Conservation (phyloP, 1,140 invertebrate species). For the Cecropterus lyciades region DNA sequence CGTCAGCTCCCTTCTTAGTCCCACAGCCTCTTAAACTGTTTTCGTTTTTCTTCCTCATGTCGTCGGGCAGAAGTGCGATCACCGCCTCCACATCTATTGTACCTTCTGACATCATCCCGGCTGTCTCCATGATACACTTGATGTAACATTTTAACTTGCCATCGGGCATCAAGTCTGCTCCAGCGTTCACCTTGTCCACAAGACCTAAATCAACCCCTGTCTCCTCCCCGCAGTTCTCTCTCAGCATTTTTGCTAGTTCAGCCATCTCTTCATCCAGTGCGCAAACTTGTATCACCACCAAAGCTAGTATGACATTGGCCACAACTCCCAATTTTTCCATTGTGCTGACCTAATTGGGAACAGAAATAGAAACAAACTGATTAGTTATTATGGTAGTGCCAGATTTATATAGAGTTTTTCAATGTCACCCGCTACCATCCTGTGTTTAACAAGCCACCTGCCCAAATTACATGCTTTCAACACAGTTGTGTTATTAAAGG, state of each 20-base stretch:
- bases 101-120: constrained; percentile 70
- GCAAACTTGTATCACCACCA: constrained; percentile 23
- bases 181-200: constrained; percentile 60
- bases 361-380: constrained; percentile 8
- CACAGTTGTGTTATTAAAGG: constrained; percentile 47
- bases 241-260: constrained; percentile 66
- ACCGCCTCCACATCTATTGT: constrained; percentile 68
- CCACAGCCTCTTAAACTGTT: constrained; percentile 55
- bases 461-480: constrained; percentile 49
- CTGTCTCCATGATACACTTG: constrained; percentile 76
- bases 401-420: constrained; percentile 48
- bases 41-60: constrained; percentile 54
- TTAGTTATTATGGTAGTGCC: not conserved
- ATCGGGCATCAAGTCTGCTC: constrained; percentile 58
- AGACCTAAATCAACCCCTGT: constrained; percentile 57
- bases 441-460: constrained; percentile 25
- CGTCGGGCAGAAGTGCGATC: constrained; percentile 61
- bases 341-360: constrained; percentile 11
- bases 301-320: constrained; percentile 21
- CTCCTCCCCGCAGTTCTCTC: constrained; percentile 65
- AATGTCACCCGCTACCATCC: constrained; percentile 45
- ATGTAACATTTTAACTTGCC: constrained; percentile 71
- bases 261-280: constrained; percentile 68
- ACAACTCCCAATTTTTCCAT: constrained; percentile 36
- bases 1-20: constrained; percentile 61